Evolutionary conservation across 2,797 vertebrate species (phyloP).

Genomic region (Malurus leucopterus): DNA sequence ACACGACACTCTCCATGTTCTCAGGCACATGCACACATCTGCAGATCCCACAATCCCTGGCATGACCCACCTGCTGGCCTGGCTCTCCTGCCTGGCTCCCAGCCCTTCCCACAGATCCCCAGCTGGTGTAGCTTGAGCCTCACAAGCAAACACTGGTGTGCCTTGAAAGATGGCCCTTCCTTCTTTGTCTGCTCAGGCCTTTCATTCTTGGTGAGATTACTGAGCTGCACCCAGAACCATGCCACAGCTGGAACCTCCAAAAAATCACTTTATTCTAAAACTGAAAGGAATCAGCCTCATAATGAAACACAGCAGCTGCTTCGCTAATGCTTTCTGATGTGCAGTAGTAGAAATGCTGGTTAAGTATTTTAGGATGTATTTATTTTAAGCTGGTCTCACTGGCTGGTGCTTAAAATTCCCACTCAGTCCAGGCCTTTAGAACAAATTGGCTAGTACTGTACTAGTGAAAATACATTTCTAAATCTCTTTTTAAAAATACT

Average conservation of each 20-base stretch:
- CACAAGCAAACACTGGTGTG: fast-evolving
- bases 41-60: background rate
- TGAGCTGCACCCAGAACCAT: background rate
- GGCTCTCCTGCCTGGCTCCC: background rate
- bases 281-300: background rate
- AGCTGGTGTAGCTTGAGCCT: background rate
- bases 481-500: background rate
- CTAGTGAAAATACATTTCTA: background rate
- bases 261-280: background rate
- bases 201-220: background rate
- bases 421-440: background rate
- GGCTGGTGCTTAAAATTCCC: background rate
- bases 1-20: background rate
- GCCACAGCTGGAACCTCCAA: fast-evolving
- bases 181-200: background rate
- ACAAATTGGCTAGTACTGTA: background rate
- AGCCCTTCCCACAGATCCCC: background rate
- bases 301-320: background rate
- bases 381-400: background rate
- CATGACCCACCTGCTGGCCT: fast-evolving
- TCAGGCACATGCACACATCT: background rate
- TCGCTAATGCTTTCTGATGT: background rate
- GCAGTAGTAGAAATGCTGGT: background rate
- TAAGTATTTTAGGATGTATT: background rate
- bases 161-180: background rate